These are phyloP conservation scores for Portunus trituberculatus DNA, from an alignment of 1,140 invertebrate genomes.

Conservation along the genomic window DNA sequence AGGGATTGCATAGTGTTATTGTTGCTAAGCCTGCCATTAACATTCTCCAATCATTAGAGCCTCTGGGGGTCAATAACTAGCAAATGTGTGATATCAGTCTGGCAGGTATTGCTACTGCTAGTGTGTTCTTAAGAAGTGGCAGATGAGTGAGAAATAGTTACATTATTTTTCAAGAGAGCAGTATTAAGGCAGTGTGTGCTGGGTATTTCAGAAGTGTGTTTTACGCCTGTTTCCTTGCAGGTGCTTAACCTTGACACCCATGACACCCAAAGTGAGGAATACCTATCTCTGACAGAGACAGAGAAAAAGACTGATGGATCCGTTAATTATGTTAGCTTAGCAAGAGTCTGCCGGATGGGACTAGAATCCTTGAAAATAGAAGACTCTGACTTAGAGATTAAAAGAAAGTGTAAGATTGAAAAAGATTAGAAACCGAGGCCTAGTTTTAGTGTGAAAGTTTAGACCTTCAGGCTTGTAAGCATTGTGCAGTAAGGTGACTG, in stretches of 20 bases:
- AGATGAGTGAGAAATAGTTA: background rate
- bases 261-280: background rate
- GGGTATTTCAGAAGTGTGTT: slow-evolving; percentile 10
- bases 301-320: background rate
- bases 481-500: background rate
- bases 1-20: too few species aligned
- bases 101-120: background rate
- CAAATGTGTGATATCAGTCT: background rate
- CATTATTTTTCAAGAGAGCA: background rate
- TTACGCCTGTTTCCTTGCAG: background rate
- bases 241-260: background rate
- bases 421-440: background rate
- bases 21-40: too few species aligned
- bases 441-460: background rate
- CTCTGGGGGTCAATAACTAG: too few species aligned
- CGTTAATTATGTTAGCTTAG: background rate
- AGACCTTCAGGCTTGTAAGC: background rate
- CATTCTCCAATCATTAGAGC: too few species aligned
- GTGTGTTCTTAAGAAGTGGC: background rate
- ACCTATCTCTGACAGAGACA: background rate
- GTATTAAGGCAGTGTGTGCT: background rate
- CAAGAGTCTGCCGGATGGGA: background rate
- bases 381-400: background rate
- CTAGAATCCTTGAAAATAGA: background rate
- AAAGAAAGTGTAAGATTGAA: background rate